Evolutionary conservation across 2,113 vertebrate genomes (phyloP).

Genomic region (Heterocephalus glaber): DNA sequence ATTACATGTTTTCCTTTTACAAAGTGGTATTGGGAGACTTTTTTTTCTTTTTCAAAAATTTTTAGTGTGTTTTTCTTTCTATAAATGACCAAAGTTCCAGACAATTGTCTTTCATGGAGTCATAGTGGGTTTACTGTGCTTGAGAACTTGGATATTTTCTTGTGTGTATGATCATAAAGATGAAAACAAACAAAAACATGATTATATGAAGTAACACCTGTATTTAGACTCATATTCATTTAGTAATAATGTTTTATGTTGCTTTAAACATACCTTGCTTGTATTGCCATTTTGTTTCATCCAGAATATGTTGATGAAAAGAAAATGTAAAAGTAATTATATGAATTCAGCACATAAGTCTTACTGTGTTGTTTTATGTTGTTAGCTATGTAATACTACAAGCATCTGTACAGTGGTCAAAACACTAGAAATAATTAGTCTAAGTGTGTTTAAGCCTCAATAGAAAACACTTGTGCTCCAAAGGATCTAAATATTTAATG

Average conservation of each 20-base stretch:
- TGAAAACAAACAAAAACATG: neutral
- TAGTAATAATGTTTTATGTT: neutral
- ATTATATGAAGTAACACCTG: slow-evolving; percentile 4
- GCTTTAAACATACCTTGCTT: neutral
- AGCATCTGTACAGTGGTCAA: slow-evolving; percentile 75
- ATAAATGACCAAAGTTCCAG: neutral
- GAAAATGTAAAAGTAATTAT: slow-evolving; percentile 66
- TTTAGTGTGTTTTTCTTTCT: neutral
- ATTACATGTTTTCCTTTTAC: neutral
- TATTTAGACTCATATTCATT: neutral
- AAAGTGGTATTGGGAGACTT: neutral
- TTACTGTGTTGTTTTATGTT: slow-evolving; percentile 74
- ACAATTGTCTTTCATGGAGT: neutral
- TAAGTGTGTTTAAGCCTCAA: slow-evolving; percentile 75
- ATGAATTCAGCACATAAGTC: slow-evolving; percentile 56
- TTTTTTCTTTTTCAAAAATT: neutral
- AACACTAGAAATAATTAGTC: slow-evolving; percentile 81
- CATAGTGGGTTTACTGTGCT: neutral
- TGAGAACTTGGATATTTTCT: neutral
- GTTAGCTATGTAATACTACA: slow-evolving; percentile 62
- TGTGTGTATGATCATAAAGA: neutral
- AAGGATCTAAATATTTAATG: slow-evolving; percentile 79
- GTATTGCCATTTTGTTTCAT: slow-evolving; percentile 12
- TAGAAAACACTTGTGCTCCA: slow-evolving; percentile 75
- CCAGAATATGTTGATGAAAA: slow-evolving; percentile 46